Evolutionary conservation across 1,140 invertebrate species (phyloP).

Genomic region (Tetramorium parvispinum): DNA sequence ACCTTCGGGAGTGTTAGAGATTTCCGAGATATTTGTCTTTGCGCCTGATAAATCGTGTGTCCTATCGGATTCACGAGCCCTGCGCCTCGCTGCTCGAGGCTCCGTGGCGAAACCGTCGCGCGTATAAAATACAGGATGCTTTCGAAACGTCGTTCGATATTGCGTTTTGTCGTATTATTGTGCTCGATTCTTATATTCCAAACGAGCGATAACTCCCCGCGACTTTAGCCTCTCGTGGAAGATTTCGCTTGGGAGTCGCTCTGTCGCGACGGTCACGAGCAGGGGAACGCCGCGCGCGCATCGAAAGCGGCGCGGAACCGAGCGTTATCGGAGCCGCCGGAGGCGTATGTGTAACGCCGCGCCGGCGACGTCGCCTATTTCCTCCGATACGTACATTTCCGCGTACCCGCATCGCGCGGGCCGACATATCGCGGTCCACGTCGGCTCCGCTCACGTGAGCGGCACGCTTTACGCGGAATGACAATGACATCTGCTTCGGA

Average conservation of each 20-base stretch:
- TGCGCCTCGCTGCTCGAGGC: background rate
- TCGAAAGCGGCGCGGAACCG: constrained; percentile 19
- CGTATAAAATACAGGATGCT: background rate
- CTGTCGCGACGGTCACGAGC: background rate
- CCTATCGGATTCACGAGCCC: background rate
- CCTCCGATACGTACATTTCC: constrained; percentile 15
- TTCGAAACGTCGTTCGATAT: background rate
- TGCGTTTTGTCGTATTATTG: background rate
- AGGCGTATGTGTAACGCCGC: constrained; percentile 7
- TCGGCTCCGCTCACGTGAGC: constrained; percentile 33
- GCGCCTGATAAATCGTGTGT: background rate
- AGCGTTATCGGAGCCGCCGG: constrained; percentile 22
- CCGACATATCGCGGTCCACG: constrained; percentile 21
- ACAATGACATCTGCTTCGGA: constrained; percentile 63
- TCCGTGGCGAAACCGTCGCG: background rate
- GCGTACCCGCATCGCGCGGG: constrained; percentile 48
- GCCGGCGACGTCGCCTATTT: constrained; percentile 17
- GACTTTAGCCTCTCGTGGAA: background rate
- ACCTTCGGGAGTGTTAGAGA: background rate
- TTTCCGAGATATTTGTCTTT: background rate
- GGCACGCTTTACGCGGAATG: constrained; percentile 20
- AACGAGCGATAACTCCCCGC: background rate
- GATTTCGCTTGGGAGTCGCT: background rate
- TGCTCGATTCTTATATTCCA: background rate
- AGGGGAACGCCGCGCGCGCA: background rate